phyloP scores from a whole-genome alignment of 2,113 vertebrate species.

The Ophthalmolycus amberensis region DNA sequence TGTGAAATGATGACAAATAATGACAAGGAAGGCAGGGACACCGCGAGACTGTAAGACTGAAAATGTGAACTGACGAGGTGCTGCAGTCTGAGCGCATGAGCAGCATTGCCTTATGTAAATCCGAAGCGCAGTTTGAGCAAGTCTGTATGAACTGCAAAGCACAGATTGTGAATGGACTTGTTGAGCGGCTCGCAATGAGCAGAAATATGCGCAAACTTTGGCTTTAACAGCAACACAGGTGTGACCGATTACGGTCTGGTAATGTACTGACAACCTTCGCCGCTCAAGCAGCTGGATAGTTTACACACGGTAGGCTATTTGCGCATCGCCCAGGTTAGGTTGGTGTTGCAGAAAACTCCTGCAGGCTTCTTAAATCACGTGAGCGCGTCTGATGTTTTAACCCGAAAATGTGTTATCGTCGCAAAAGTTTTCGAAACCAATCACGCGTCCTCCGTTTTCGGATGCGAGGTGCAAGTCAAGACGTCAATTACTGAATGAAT shows the following conservation, averaged over 20 bases:
- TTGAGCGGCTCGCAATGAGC: background rate
- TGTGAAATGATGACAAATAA: conserved; percentile 65
- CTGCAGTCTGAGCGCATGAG: conserved; percentile 60
- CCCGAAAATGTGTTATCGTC: background rate
- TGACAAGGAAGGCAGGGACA: conserved; percentile 58
- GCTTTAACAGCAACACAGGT: background rate
- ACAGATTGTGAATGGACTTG: conserved; percentile 12
- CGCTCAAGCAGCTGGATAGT: conserved; percentile 6
- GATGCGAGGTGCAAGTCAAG: background rate
- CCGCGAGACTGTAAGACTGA: conserved; percentile 47
- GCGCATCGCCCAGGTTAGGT: conserved; percentile 29
- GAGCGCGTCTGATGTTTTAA: background rate
- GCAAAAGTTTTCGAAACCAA: conserved; percentile 59
- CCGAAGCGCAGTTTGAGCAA: conserved; percentile 24
- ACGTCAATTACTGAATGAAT: background rate
- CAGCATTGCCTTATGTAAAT: conserved; percentile 41
- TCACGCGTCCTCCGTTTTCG: background rate
- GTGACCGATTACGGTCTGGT: background rate
- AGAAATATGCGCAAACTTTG: background rate
- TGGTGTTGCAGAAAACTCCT: conserved; percentile 29
- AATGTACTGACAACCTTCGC: background rate
- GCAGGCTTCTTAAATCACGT: conserved; percentile 9
- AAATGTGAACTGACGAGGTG: conserved; percentile 49
- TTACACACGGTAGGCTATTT: conserved; percentile 13
- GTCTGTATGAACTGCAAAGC: conserved; percentile 8